Evolutionary conservation across 2,888 invertebrate genomes (phyloP).

Genomic region (Tromatobia lineatoria): DNA sequence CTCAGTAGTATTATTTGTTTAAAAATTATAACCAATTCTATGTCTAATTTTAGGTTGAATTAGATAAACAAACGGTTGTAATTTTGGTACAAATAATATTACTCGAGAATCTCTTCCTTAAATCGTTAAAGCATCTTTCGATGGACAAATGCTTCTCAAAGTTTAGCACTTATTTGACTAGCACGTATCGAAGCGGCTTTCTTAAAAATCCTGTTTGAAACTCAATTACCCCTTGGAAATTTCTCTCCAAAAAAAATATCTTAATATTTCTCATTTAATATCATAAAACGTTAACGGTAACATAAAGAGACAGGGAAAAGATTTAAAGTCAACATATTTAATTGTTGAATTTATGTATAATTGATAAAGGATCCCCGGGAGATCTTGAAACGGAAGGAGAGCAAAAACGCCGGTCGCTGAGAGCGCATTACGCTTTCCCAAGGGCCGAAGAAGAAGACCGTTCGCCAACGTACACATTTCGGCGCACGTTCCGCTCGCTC

Average conservation of each 20-base stretch:
- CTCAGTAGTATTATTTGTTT: too few species aligned
- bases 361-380: not conserved
- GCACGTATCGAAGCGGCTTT: too few species aligned
- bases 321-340: not conserved
- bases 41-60: too few species aligned
- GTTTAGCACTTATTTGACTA: too few species aligned
- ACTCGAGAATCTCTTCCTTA: too few species aligned
- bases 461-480: not conserved
- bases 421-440: conserved; percentile 11
- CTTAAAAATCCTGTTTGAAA: not conserved
- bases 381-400: not conserved
- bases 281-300: not conserved
- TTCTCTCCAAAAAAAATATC: not conserved
- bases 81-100: too few species aligned
- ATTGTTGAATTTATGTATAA: not conserved
- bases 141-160: too few species aligned
- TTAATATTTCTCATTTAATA: not conserved
- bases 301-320: not conserved
- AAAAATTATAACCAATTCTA: too few species aligned
- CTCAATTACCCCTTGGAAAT: not conserved
- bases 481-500: conserved; percentile 20
- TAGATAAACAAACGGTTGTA: too few species aligned
- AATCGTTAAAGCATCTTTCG: too few species aligned
- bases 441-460: not conserved
- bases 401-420: not conserved